A percentile compares a stretch with the other conserved stretches of the same genome.
These are phyloP conservation scores for Conus betulinus DNA, from an alignment of 1,140 invertebrate genomes.

Conservation along the genomic window DNA sequence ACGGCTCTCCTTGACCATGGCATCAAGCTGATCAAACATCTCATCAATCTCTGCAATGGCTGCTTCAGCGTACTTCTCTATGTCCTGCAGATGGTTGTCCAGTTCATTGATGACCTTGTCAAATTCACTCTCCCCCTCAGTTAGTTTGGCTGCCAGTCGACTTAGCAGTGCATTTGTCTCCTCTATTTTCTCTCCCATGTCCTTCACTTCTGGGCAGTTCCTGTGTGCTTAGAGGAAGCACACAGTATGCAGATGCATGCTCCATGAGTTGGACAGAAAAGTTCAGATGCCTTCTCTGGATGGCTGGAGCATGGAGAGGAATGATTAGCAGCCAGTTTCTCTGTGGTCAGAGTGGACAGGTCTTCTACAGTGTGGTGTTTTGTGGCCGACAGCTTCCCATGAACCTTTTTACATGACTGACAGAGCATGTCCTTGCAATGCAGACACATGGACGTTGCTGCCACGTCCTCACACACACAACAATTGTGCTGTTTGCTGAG, in stretches of 20 bases:
- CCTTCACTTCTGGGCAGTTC: conserved; percentile 1
- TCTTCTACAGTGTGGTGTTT: conserved; percentile 23
- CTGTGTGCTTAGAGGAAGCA: conserved; percentile 18
- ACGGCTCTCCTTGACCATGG: not conserved
- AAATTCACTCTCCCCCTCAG: not conserved
- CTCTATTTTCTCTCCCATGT: not conserved
- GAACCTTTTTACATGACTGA: not conserved
- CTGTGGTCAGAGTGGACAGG: not conserved
- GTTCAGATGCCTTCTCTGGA: not conserved
- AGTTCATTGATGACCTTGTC: not conserved
- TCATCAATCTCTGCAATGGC: not conserved
- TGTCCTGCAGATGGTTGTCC: not conserved
- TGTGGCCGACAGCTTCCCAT: not conserved
- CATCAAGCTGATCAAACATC: not conserved
- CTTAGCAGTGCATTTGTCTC: not conserved
- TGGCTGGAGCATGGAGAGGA: not conserved
- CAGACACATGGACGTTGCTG: conserved; percentile 14
- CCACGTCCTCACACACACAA: not conserved
- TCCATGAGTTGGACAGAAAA: conserved; percentile 6
- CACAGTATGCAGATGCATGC: not conserved
- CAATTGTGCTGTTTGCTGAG: not conserved
- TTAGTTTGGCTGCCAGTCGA: not conserved
- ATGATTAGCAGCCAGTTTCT: not conserved
- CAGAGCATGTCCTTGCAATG: conserved; percentile 19
- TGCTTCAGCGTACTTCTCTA: not conserved